Base-by-base conservation (phyloP, 2,113 vertebrate species). In the Clarias macrocephalus region DNA sequence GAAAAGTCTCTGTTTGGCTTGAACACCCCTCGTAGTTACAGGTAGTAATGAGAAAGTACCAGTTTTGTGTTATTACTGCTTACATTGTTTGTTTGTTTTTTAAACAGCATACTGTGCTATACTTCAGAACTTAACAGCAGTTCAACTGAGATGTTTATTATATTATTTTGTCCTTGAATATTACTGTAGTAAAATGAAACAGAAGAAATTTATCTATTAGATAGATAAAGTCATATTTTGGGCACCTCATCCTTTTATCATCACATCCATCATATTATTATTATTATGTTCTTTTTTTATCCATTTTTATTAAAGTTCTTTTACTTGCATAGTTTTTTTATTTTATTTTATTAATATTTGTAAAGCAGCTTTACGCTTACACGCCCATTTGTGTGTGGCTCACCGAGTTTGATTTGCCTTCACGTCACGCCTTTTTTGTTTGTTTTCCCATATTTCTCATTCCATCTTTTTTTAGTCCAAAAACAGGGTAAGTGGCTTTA, bases 401-500 rank as follows among this genome's bases (percentile, higher is more conserved):
- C 68, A 60, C 63, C 48, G 59, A 3, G 28, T 89, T 86, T 80
- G 86, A 83, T 89, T 84, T 76, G 85, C 89, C 88, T 91, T 0
- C 56, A 91, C 87, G 85, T 94, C 92, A 86, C 92, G 90, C 87
- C 82, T 85, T 82, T 33, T 87, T 93, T 89, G 83, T 92, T 54
- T 65, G 82, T 62, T 95, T 93, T 92, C 90, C 88, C 88, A 48
- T 90, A 37, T 92, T 91, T 94, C 85, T 90, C 85, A 93, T 92
- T 92, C 91, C 92, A 91, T 87, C 91, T 48, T 85, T 89, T 89
- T 95, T 93, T 96, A 98, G 96, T 95, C 94, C 95, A 93, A 95
- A 96, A 95, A 96, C 96, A 65, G 97, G 97, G 97, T 98, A 96
- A 97, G 96, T 97, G 88, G 86, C 30, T 91, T 86, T 91, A 92